Evolutionary conservation across 2,888 invertebrate genomes (phyloP).

Genomic region (Morinoia aosen): DNA sequence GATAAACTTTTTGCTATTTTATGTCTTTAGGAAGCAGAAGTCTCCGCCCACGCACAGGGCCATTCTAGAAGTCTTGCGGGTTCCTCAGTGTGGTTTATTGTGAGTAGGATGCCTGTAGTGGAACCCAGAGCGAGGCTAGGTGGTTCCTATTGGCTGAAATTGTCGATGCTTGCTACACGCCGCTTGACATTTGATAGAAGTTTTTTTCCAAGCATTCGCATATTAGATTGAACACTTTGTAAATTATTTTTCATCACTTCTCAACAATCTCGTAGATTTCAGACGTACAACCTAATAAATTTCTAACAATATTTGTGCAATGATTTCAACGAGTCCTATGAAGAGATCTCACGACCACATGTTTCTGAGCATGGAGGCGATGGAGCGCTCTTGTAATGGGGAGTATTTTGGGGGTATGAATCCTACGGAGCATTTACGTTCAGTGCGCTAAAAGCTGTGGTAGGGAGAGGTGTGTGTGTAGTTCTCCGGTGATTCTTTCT

Average conservation of each 20-base stretch:
- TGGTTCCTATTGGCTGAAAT: slow-evolving; percentile 15
- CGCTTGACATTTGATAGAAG: background rate
- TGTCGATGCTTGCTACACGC: background rate
- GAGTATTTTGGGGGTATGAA: background rate
- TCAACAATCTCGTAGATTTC: background rate
- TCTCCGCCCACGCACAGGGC: slow-evolving; percentile 33
- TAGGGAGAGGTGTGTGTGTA: background rate
- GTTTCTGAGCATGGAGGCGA: background rate
- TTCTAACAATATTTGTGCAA: background rate
- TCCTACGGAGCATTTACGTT: background rate
- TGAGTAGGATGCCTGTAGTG: background rate
- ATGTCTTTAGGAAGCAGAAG: slow-evolving; percentile 8
- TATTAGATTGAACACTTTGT: background rate
- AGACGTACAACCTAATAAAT: background rate
- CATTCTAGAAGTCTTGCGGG: slow-evolving; percentile 38
- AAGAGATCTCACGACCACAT: background rate
- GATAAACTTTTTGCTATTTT: background rate
- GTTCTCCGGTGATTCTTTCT: slow-evolving; percentile 14
- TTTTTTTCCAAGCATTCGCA: background rate
- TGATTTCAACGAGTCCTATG: slow-evolving; percentile 32
- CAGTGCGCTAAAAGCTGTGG: slow-evolving; percentile 15
- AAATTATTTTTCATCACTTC: background rate
- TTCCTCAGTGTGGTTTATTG: background rate
- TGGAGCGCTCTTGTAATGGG: background rate
- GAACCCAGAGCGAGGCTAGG: slow-evolving; percentile 39